These are phyloP conservation scores for Dendrophyllia cribrosa DNA, from an alignment of 64 coral and sea anemone genomes.

Conservation along the genomic window DNA sequence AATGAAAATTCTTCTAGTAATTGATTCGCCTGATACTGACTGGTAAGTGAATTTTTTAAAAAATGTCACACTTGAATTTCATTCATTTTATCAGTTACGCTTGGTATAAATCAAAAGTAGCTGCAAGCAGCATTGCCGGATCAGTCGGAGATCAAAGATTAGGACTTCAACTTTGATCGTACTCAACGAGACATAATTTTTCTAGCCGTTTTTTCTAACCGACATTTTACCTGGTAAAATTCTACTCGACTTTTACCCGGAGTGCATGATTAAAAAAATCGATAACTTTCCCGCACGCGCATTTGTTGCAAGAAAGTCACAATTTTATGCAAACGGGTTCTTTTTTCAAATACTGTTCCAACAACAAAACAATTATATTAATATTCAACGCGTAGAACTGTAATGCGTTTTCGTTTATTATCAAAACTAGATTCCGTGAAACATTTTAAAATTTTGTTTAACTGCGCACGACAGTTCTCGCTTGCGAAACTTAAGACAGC, in stretches of 20 bases:
- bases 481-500: background rate
- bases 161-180: background rate
- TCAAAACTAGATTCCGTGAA: background rate
- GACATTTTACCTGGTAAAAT: background rate
- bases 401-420: background rate
- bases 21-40: constrained; percentile 90
- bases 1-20: constrained; percentile 88
- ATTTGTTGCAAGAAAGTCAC: background rate
- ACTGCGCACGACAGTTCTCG: background rate
- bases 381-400: background rate
- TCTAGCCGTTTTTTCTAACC: background rate
- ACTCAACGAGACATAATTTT: too few species aligned
- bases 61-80: background rate
- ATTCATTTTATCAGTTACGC: background rate
- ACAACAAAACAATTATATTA: background rate
- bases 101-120: background rate
- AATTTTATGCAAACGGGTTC: background rate
- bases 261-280: background rate
- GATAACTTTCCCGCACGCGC: background rate
- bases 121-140: background rate
- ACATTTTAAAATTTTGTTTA: background rate
- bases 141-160: constrained; percentile 30
- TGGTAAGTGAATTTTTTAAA: constrained; percentile 67
- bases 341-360: background rate
- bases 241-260: background rate